phyloP scores from a whole-genome alignment of 2,888 invertebrate genomes.

The Epistrophe eligans region DNA sequence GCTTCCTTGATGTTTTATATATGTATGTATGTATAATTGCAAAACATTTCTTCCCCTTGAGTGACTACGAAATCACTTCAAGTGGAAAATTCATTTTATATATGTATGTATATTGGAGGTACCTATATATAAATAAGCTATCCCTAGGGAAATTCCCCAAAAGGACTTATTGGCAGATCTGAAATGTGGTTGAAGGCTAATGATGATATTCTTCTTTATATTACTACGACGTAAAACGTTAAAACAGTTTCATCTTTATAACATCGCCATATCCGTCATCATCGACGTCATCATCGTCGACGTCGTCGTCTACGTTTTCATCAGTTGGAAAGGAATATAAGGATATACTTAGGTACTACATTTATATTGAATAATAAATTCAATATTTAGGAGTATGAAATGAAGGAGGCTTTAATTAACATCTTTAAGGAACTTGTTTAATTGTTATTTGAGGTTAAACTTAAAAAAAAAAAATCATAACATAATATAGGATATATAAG shows the following conservation, averaged over 20 bases:
- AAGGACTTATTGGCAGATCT: constrained; percentile 67
- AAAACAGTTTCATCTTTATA: constrained; percentile 2
- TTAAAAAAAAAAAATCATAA: neutral
- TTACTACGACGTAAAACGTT: constrained; percentile 6
- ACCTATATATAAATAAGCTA: constrained; percentile 16
- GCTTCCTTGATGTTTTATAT: no score
- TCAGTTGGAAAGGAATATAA: neutral
- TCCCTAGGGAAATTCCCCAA: constrained; percentile 62
- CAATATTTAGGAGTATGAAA: neutral
- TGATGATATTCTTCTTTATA: constrained; percentile 56
- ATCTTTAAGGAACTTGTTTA: constrained; percentile 50
- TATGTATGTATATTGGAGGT: constrained; percentile 10
- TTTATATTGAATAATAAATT: constrained; percentile 24
- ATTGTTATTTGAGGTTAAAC: constrained; percentile 17
- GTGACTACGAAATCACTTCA: constrained; percentile 60
- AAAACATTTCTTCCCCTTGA: constrained; percentile 65
- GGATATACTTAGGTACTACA: neutral
- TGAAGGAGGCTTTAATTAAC: constrained; percentile 34
- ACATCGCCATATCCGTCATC: neutral
- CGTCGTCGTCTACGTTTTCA: neutral
- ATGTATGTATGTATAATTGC: no score
- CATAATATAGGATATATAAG: neutral
- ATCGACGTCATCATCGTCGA: neutral
- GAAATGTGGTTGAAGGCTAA: constrained; percentile 69
- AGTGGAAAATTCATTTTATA: constrained; percentile 70